Evolutionary conservation across 1,140 invertebrate species (phyloP).

Genomic region (Lanistes nyassanus): DNA sequence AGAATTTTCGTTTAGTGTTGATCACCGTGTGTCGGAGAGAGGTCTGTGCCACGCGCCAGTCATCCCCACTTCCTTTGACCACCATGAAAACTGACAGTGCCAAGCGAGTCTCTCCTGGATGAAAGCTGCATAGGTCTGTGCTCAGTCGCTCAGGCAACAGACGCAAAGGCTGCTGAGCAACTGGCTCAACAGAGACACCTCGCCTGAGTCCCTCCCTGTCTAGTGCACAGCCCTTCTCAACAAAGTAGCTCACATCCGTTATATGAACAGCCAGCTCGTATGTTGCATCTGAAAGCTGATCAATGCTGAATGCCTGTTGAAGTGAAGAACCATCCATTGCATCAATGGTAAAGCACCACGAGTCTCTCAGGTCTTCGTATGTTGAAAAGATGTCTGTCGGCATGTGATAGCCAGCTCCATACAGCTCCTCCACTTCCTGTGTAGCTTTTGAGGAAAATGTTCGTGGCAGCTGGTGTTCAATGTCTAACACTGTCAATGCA

Average conservation of each 20-base stretch:
- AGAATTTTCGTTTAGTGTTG: conserved; percentile 51
- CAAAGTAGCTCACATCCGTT: conserved; percentile 61
- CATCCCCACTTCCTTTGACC: conserved; percentile 47
- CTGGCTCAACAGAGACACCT: conserved; percentile 48
- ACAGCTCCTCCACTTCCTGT: conserved; percentile 31
- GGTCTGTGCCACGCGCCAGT: conserved; percentile 22
- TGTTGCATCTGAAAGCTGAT: conserved; percentile 44
- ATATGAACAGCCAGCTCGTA: conserved; percentile 60
- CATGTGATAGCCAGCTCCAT: conserved; percentile 29
- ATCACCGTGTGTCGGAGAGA: conserved; percentile 39
- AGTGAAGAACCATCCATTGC: conserved; percentile 97
- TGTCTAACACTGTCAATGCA: conserved; percentile 46
- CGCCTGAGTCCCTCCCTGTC: conserved; percentile 58
- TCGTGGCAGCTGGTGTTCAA: conserved; percentile 47
- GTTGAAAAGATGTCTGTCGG: conserved; percentile 63
- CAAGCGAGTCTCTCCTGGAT: conserved; percentile 56
- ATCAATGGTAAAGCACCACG: conserved; percentile 93
- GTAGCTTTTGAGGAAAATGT: conserved; percentile 32
- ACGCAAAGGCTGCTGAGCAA: conserved; percentile 50
- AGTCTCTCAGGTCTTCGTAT: conserved; percentile 72
- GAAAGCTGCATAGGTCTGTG: conserved; percentile 65
- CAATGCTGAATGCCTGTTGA: conserved; percentile 90
- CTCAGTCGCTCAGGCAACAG: conserved; percentile 65
- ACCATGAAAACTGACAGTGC: conserved; percentile 55
- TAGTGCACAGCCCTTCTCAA: conserved; percentile 47